Percentiles rank a stretch among this genome's conserved stretches.
phyloP scores from a whole-genome alignment of 2,113 vertebrate genomes.

The Rhizomys pruinosus region DNA sequence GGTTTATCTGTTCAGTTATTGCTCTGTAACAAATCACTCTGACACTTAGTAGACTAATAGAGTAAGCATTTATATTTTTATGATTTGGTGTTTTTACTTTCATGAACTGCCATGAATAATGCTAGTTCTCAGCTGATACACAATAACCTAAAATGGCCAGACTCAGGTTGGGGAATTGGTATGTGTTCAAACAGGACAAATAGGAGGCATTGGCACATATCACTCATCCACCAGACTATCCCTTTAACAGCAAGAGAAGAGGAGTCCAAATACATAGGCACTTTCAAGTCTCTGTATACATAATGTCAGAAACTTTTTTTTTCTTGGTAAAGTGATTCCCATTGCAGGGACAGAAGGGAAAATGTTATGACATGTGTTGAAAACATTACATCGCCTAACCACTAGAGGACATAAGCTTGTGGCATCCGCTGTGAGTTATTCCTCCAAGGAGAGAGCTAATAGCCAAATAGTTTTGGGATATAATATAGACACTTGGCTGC shows the following conservation, averaged over 20 bases:
- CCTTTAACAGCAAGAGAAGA: background rate
- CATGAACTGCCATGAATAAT: background rate
- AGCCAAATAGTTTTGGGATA: too few relatives aligned
- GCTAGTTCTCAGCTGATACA: background rate
- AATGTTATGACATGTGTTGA: background rate
- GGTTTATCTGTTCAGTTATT: background rate
- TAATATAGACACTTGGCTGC: too few relatives aligned
- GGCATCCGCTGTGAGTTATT: too few relatives aligned
- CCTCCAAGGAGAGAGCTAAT: too few relatives aligned
- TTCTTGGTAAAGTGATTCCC: background rate
- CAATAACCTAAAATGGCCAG: background rate
- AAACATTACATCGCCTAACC: too few relatives aligned
- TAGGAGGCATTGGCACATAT: background rate
- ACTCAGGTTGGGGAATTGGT: background rate
- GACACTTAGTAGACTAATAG: background rate
- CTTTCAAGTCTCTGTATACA: background rate
- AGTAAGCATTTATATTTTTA: background rate
- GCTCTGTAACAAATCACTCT: background rate
- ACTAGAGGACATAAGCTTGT: too few relatives aligned
- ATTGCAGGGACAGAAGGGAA: background rate
- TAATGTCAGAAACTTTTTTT: background rate
- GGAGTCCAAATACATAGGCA: background rate
- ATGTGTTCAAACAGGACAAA: background rate
- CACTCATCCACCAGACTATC: background rate
- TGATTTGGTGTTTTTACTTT: background rate